phyloP scores from a whole-genome alignment of 1,140 invertebrate genomes.

The Leptinotarsa lineolata region DNA sequence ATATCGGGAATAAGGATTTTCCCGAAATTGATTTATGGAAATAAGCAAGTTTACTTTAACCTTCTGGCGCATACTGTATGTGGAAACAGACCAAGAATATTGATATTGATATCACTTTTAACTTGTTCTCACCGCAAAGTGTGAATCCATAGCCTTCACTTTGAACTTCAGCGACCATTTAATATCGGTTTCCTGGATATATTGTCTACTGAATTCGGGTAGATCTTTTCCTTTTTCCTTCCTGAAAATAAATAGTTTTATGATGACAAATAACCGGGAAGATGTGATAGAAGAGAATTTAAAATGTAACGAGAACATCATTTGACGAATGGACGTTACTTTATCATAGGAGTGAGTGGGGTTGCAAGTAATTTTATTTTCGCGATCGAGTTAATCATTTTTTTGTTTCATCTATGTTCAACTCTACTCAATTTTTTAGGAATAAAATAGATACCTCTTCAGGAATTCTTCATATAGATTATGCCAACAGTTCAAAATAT shows the following conservation, averaged over 20 bases:
- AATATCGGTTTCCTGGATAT: conserved; percentile 66
- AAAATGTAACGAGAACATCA: background rate
- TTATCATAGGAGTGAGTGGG: background rate
- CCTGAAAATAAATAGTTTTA: background rate
- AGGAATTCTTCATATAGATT: too few species aligned
- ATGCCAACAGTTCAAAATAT: too few species aligned
- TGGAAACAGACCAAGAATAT: too few species aligned
- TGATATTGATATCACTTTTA: conserved; percentile 20
- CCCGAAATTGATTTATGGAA: too few species aligned
- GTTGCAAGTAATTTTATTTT: too few species aligned
- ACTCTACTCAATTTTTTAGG: too few species aligned
- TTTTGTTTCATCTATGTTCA: too few species aligned
- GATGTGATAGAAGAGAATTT: background rate
- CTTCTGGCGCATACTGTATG: too few species aligned
- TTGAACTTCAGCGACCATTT: conserved; percentile 66
- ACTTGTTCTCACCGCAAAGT: conserved; percentile 56
- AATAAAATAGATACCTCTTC: too few species aligned
- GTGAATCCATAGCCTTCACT: conserved; percentile 57
- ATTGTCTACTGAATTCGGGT: conserved; percentile 55
- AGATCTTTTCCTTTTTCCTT: background rate
- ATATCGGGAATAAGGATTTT: too few species aligned
- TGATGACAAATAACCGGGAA: background rate
- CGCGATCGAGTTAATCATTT: too few species aligned
- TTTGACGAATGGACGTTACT: background rate
- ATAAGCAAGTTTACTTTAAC: too few species aligned